Conservation (phyloP, 2,113 vertebrate species). For the Dromiciops gliroides region DNA sequence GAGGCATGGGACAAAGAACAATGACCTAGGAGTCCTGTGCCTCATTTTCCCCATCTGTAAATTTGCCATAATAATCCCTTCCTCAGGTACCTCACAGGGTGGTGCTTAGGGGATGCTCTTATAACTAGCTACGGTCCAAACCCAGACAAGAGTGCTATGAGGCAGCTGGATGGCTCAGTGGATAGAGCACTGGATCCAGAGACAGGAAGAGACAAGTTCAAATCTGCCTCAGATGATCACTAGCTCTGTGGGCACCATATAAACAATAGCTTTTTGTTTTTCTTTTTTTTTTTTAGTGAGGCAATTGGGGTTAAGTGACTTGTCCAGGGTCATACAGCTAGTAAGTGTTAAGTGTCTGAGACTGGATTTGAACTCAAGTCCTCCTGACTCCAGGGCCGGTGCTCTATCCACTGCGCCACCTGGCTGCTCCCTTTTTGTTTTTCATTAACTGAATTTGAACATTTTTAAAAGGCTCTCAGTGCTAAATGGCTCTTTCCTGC, state of each 20-base stretch:
- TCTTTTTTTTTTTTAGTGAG: background rate
- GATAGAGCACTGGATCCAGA: too few relatives aligned
- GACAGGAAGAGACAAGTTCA: too few relatives aligned
- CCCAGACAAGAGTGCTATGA: background rate
- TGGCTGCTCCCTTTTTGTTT: too few relatives aligned
- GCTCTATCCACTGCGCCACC: too few relatives aligned
- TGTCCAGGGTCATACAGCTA: too few relatives aligned
- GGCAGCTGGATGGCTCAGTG: background rate
- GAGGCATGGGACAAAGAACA: conserved; percentile 52
- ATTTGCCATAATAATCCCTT: background rate
- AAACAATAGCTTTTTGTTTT: too few relatives aligned
- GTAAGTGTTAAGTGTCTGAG: too few relatives aligned
- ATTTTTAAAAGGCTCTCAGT: background rate
- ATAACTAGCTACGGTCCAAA: background rate
- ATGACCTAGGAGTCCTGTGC: background rate
- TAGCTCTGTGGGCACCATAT: background rate
- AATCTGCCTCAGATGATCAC: background rate
- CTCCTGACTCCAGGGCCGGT: too few relatives aligned
- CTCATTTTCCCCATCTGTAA: background rate
- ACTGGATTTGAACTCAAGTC: too few relatives aligned
- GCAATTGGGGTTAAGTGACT: too few relatives aligned
- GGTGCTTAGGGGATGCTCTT: background rate
- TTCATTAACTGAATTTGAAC: background rate
- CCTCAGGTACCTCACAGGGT: background rate
- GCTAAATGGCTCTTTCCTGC: too few relatives aligned